Base-by-base conservation (phyloP, 2,888 invertebrate genomes). In the Plagodis dolabraria region DNA sequence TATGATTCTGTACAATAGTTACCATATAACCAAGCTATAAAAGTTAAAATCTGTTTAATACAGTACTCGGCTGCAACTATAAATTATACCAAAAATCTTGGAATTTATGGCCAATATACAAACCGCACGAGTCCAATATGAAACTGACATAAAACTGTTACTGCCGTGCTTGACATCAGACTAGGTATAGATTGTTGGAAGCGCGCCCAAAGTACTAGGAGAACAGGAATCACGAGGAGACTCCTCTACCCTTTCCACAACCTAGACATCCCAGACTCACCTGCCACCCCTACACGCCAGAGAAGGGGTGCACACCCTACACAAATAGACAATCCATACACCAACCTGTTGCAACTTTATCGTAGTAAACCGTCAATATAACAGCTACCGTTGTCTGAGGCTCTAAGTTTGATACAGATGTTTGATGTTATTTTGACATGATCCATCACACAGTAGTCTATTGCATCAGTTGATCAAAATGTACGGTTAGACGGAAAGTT, bases 131-230 rank as follows among this genome's bases (percentile, higher is more conserved):
- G 22, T 22, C 22, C 22, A 22, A 22, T 22, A 22, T 22, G 22
- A 22, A 22, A 22, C 22, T 22, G 4, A 2, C 1, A 22, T 22
- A 22, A 22, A 22, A 22, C 22, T 22, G 22, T 22, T 22, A 22
- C 22, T 22, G 22, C 22, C 22, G 22, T 2, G 22, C 22, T 22
- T 22, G 1, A 22, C 1, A 22, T 22, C 22, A 22, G 22, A 22
- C 22, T 22, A 22, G 22, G n/a, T 5, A 9, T 47, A 47, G 8
- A n/a, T 22, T 33, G 38, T 52, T 57, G 57, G 50, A 55, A 38
- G 40, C 33, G 49, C 54, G 63, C 64, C 64, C 42, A 49, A 53
- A 55, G 50, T 61, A 64, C 60, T 35, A 64, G 64, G 63, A 45
- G 22, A 34, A 1, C 63, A 63, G 35, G n/a, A 52, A n/a, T 35